phyloP scores from a whole-genome alignment of 2,797 vertebrate species.

The Gymnothorax javanicus region DNA sequence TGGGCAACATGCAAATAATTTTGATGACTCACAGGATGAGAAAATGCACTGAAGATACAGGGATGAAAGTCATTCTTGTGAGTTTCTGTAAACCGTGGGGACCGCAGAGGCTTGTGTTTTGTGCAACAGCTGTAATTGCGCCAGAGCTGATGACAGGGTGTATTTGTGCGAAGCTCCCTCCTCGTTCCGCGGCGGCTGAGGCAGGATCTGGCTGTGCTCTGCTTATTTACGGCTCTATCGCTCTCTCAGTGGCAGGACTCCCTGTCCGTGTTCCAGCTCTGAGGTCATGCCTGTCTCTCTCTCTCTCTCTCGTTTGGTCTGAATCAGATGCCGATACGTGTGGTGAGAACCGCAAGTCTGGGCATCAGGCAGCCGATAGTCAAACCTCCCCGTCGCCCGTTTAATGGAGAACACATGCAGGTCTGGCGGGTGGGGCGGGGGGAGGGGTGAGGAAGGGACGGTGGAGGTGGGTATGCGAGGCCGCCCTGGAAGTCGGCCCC shows the following conservation, averaged over 20 bases:
- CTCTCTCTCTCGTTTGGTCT: conserved; percentile 44
- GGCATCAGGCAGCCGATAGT: neutral
- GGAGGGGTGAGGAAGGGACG: conserved; percentile 13
- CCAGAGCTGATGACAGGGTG: conserved; percentile 4
- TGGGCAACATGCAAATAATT: neutral
- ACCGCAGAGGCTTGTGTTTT: conserved; percentile 13
- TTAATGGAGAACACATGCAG: conserved; percentile 39
- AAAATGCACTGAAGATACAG: neutral
- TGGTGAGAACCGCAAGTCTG: conserved; percentile 32
- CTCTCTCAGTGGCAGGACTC: conserved; percentile 48
- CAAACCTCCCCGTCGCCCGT: neutral
- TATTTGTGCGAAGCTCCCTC: conserved; percentile 29
- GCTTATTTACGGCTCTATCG: conserved; percentile 46
- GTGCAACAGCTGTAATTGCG: conserved; percentile 4
- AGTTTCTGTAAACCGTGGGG: conserved; percentile 11
- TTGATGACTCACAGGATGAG: neutral
- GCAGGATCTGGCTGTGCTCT: conserved; percentile 36
- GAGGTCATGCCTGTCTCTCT: conserved; percentile 47
- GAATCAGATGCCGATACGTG: conserved; percentile 48
- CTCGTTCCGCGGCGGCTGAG: conserved; percentile 25
- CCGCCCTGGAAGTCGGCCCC: neutral
- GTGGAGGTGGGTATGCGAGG: neutral
- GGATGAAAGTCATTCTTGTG: neutral
- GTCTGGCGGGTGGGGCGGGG: neutral
- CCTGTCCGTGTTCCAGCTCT: conserved; percentile 43